Conservation (phyloP, 2,797 vertebrate genomes). For the Tiaroga cobitis region DNA sequence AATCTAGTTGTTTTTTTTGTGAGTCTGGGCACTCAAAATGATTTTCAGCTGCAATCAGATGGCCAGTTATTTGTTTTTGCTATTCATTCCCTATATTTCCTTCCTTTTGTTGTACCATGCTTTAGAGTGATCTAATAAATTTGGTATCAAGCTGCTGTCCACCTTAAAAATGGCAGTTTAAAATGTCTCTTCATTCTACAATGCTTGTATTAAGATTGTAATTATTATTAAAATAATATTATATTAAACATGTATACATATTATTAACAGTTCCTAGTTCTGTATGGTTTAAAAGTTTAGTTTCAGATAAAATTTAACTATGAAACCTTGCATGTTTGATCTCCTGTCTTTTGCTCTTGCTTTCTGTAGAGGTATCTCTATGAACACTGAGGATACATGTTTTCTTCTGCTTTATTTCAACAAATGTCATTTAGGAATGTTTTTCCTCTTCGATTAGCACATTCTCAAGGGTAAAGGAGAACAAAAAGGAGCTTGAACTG, state of each 20-base stretch:
- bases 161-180: conserved; percentile 69
- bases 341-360: conserved; percentile 50
- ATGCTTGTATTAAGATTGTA: conserved; percentile 75
- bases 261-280: conserved; percentile 74
- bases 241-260: conserved; percentile 58
- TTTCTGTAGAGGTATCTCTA: background rate
- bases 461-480: background rate
- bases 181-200: conserved; percentile 64
- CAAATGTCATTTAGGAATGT: conserved; percentile 33
- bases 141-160: conserved; percentile 61
- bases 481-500: conserved; percentile 35
- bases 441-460: conserved; percentile 16
- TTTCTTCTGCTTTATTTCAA: background rate
- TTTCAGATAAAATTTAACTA: conserved; percentile 76
- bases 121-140: conserved; percentile 53
- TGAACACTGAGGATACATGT: background rate
- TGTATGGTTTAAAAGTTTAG: conserved; percentile 69
- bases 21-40: conserved; percentile 21
- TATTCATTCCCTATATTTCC: conserved; percentile 28
- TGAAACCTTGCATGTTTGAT: conserved; percentile 58
- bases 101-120: conserved; percentile 50
- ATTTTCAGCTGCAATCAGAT: conserved; percentile 20
- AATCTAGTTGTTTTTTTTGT: conserved; percentile 19
- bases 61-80: conserved; percentile 29
- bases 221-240: conserved; percentile 75